These are phyloP conservation scores for Centropyge bicolor DNA, from an alignment of 2,797 vertebrate genomes.

Conservation along the genomic window DNA sequence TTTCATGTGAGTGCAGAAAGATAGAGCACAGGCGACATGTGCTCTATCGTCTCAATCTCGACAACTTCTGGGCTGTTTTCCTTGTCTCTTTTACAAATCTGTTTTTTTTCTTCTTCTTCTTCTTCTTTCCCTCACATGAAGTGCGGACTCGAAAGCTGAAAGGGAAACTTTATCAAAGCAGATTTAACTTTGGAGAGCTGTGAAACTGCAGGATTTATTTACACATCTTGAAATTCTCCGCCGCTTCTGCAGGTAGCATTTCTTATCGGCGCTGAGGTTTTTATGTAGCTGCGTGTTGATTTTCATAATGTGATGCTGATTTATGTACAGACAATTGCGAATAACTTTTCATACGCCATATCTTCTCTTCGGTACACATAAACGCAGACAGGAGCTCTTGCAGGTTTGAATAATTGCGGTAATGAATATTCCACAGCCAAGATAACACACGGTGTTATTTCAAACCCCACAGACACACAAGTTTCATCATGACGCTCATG, in stretches of 20 bases:
- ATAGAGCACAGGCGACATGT: constrained; percentile 56
- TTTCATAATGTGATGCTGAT: constrained; percentile 81
- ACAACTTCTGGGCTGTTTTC: constrained; percentile 59
- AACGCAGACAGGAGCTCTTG: constrained; percentile 60
- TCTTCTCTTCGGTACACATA: constrained; percentile 64
- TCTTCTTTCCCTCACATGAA: constrained; percentile 15
- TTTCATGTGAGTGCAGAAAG: constrained; percentile 69
- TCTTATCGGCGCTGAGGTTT: constrained; percentile 54
- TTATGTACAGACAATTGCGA: constrained; percentile 76
- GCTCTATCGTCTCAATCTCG: constrained; percentile 64
- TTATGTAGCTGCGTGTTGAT: constrained; percentile 70
- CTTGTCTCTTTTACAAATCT: constrained; percentile 57
- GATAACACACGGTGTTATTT: constrained; percentile 74
- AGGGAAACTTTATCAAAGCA: constrained; percentile 75
- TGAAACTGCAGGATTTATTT: constrained; percentile 55
- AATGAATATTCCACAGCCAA: constrained; percentile 77
- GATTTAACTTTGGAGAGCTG: constrained; percentile 62
- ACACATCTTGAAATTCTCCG: constrained; percentile 40
- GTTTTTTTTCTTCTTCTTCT: constrained; percentile 5
- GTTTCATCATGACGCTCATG: constrained; percentile 71
- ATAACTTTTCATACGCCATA: constrained; percentile 68
- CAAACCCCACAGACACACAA: constrained; percentile 62
- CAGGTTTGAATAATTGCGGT: constrained; percentile 78
- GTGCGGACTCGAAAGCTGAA: constrained; percentile 41
- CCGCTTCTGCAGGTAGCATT: constrained; percentile 50